These are phyloP conservation scores for Chlamydotis undulata DNA, from an alignment of 2,113 vertebrate species.

Conservation along the genomic window DNA sequence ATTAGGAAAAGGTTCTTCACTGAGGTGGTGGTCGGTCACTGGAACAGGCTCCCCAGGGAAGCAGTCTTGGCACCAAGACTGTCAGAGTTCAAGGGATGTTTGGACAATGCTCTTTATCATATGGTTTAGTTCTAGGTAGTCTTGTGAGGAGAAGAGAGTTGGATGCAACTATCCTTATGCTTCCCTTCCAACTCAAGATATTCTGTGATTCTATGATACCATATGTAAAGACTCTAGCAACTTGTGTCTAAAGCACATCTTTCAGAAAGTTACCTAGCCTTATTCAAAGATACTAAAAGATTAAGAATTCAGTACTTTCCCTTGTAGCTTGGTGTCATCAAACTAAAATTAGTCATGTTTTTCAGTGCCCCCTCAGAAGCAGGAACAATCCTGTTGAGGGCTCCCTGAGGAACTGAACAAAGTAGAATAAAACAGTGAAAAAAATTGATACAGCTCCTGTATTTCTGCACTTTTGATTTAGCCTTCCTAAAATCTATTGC, in stretches of 20 bases:
- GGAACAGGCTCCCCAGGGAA: neutral
- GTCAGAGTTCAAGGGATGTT: neutral
- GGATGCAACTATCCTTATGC: neutral
- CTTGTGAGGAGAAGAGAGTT: neutral
- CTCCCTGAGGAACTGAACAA: neutral
- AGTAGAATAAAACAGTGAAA: neutral
- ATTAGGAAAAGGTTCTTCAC: neutral
- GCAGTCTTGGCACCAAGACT: neutral
- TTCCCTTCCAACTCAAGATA: neutral
- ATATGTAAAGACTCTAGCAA: neutral
- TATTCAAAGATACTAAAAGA: neutral
- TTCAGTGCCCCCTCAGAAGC: neutral
- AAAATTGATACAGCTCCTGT: neutral
- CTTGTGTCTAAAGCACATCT: neutral
- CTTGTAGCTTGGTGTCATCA: neutral
- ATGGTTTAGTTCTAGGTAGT: neutral
- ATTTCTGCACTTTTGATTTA: neutral
- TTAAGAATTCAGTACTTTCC: neutral
- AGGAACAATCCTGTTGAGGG: neutral
- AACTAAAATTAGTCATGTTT: neutral
- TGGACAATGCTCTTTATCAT: neutral
- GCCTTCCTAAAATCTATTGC: neutral
- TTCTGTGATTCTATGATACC: neutral
- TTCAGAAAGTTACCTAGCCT: neutral
- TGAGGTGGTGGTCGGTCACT: neutral